Evolutionary conservation across 2,797 vertebrate genomes (phyloP).

Genomic region (Avahi laniger): DNA sequence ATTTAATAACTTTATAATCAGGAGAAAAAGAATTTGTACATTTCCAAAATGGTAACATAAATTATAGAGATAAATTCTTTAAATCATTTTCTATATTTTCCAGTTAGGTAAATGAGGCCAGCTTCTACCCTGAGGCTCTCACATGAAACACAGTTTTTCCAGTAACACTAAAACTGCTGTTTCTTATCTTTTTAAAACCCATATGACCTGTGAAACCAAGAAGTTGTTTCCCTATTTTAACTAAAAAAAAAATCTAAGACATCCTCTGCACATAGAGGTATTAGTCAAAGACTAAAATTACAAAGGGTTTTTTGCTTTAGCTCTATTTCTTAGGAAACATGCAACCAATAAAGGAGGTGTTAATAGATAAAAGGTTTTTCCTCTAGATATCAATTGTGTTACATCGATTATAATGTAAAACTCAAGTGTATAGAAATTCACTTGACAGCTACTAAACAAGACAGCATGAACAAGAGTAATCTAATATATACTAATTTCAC

Average conservation of each 20-base stretch:
- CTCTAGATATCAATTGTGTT: conserved; percentile 71
- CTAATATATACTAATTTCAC: conserved; percentile 79
- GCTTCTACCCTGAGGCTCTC: not conserved
- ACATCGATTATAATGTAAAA: conserved; percentile 71
- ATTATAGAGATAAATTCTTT: conserved; percentile 32
- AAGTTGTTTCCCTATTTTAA: conserved; percentile 17
- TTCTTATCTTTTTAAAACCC: conserved; percentile 52
- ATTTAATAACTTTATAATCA: conserved; percentile 17
- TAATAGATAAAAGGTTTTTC: conserved; percentile 75
- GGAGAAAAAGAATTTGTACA: not conserved
- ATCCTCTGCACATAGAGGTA: conserved; percentile 46
- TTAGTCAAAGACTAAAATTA: conserved; percentile 64
- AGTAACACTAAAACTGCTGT: conserved; percentile 20
- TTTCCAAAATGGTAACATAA: conserved; percentile 42
- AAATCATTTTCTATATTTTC: conserved; percentile 10
- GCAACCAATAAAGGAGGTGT: conserved; percentile 64
- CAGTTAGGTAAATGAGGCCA: conserved; percentile 31
- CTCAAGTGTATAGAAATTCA: conserved; percentile 72
- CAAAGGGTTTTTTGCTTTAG: conserved; percentile 57
- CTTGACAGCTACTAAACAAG: conserved; percentile 77
- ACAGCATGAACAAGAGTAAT: conserved; percentile 76
- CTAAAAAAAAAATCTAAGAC: conserved; percentile 39
- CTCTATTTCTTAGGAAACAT: conserved; percentile 62
- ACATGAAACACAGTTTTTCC: not conserved
- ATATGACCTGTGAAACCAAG: conserved; percentile 46